These are phyloP conservation scores for Papilio glaucus DNA, from an alignment of 1,140 invertebrate genomes.

Conservation along the genomic window DNA sequence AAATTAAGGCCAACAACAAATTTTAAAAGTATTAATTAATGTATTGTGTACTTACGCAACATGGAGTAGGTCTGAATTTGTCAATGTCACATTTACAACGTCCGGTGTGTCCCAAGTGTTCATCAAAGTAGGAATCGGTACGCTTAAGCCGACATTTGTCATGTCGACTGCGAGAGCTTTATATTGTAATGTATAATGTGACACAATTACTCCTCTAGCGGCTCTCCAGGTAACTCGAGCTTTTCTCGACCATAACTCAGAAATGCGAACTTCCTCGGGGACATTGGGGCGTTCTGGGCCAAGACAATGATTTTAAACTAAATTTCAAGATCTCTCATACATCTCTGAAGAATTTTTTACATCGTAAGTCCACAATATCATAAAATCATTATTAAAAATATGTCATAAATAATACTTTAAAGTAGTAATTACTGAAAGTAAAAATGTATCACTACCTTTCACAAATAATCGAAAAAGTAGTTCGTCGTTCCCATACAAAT, in stretches of 20 bases:
- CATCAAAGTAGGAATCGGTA: slow-evolving; percentile 68
- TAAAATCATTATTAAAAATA: slow-evolving; percentile 1
- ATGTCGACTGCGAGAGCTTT: slow-evolving; percentile 63
- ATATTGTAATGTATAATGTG: slow-evolving; percentile 75
- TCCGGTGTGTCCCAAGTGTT: slow-evolving; percentile 72
- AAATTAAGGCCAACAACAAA: too few relatives aligned
- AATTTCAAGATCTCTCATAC: too few relatives aligned
- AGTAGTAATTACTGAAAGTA: background rate
- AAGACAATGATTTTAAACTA: slow-evolving; percentile 28
- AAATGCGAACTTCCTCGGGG: slow-evolving; percentile 75
- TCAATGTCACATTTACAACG: slow-evolving; percentile 71
- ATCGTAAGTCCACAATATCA: too few relatives aligned
- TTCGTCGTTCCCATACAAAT: slow-evolving; percentile 74
- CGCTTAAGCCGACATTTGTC: slow-evolving; percentile 62
- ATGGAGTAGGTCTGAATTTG: slow-evolving; percentile 73
- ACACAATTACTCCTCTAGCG: slow-evolving; percentile 66
- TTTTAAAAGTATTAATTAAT: background rate
- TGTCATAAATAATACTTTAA: background rate
- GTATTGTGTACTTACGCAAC: slow-evolving; percentile 64
- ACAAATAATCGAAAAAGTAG: slow-evolving; percentile 69
- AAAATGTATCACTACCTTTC: slow-evolving; percentile 59
- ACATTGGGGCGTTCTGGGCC: slow-evolving; percentile 67
- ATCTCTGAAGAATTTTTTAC: too few relatives aligned
- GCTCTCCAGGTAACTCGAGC: slow-evolving; percentile 73
- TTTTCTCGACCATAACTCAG: slow-evolving; percentile 75